phyloP scores from a whole-genome alignment of 1,140 invertebrate genomes.

The Papilio aristodemus region DNA sequence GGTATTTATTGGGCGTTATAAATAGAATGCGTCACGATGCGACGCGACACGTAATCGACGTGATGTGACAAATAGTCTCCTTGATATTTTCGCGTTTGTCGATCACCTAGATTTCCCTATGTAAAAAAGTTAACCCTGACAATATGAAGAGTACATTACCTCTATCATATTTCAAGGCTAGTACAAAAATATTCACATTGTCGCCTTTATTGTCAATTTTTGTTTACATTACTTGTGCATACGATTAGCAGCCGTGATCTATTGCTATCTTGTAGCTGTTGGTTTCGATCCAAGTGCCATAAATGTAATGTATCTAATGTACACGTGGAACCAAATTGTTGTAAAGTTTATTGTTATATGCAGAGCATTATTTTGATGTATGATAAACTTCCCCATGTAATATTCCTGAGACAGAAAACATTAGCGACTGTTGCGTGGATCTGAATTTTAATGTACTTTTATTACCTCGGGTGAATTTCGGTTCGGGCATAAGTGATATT shows the following conservation, averaged over 20 bases:
- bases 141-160: background rate
- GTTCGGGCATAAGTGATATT: too few relatives aligned
- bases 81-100: background rate
- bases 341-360: slow-evolving; percentile 14
- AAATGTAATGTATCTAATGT: slow-evolving; percentile 35
- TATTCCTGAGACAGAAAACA: background rate
- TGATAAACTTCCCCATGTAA: background rate
- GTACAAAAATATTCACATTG: background rate
- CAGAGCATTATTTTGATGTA: slow-evolving; percentile 1
- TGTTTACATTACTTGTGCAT: background rate
- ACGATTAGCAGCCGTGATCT: background rate
- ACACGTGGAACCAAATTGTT: slow-evolving; percentile 11
- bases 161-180: background rate
- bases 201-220: background rate
- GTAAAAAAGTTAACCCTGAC: background rate
- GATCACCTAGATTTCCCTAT: background rate
- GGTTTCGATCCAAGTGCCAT: slow-evolving; percentile 45
- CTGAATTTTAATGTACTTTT: background rate
- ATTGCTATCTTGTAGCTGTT: slow-evolving; percentile 33
- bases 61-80: too few relatives aligned
- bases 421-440: background rate
- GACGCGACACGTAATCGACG: too few relatives aligned
- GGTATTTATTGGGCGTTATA: too few relatives aligned
- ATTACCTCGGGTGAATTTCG: too few relatives aligned
- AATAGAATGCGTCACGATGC: too few relatives aligned